Percentiles rank a stretch among this genome's conserved stretches.
Evolutionary conservation across 1,140 invertebrate genomes (phyloP).

Genomic region (Varroa destructor): DNA sequence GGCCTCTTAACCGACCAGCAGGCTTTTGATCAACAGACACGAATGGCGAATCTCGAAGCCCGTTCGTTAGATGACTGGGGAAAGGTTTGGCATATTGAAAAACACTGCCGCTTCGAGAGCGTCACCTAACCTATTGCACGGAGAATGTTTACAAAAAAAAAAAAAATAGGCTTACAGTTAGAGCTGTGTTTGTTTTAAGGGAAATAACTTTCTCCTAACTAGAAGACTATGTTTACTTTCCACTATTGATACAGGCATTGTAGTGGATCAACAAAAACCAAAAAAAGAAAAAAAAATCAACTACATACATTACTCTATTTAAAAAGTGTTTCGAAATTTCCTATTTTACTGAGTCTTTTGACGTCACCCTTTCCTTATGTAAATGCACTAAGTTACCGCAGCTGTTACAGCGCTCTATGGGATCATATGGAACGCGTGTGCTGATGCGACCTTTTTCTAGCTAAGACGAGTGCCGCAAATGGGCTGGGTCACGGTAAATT

Average conservation of each 20-base stretch:
- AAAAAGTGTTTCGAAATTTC: no score
- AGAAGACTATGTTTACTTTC: no score
- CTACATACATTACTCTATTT: no score
- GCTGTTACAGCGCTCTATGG: constrained; percentile 46
- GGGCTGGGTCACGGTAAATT: background rate
- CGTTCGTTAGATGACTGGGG: constrained; percentile 46
- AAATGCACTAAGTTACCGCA: background rate
- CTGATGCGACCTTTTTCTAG: constrained; percentile 49
- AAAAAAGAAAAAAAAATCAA: no score
- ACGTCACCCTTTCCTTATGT: background rate
- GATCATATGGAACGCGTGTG: constrained; percentile 49
- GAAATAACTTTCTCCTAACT: no score
- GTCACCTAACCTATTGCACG: no score
- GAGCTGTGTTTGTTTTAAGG: no score
- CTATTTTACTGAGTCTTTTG: no score
- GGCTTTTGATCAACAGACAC: constrained; percentile 28
- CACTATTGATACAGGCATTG: no score
- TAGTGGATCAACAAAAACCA: no score
- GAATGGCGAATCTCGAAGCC: constrained; percentile 28
- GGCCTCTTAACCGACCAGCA: background rate
- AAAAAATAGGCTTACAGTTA: no score
- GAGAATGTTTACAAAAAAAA: no score
- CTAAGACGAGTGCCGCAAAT: constrained; percentile 31
- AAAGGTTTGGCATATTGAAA: constrained; percentile 47
- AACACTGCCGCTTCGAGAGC: constrained; percentile 40